Percentiles rank a stretch among this genome's conserved stretches.
Conservation (phyloP, 2,888 invertebrate species). For the Eupithecia insigniata region DNA sequence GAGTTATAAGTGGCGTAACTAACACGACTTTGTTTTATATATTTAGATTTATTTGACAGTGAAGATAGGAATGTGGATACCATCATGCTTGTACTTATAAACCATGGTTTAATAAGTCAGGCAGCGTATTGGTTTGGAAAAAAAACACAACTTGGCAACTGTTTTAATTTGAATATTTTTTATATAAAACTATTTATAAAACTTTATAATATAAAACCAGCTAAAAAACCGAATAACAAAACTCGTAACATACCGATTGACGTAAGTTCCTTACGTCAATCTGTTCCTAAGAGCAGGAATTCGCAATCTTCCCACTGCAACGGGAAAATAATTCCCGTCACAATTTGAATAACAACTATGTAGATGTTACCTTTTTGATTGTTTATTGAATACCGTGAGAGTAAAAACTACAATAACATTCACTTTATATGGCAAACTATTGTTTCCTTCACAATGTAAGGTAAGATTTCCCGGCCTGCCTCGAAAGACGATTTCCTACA, state of each 20-base stretch:
- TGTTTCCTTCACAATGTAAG: conserved; percentile 39
- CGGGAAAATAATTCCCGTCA: conserved; percentile 3
- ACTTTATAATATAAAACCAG: no score
- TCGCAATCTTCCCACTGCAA: conserved; percentile 13
- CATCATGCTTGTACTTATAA: no score
- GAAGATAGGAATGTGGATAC: no score
- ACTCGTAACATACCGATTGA: background rate
- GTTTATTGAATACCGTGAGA: conserved; percentile 44
- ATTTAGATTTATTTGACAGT: no score
- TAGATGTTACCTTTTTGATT: conserved; percentile 25
- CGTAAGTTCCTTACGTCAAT: background rate
- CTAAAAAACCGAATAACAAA: background rate
- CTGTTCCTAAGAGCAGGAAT: background rate
- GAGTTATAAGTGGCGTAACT: no score
- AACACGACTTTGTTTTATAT: no score
- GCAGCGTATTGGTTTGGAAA: no score
- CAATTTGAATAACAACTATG: conserved; percentile 21
- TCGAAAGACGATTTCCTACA: conserved; percentile 55
- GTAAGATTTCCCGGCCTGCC: conserved; percentile 46
- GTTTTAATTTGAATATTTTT: background rate
- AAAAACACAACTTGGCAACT: background rate
- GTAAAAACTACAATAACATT: conserved; percentile 38
- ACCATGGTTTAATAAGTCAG: no score
- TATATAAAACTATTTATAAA: no score
- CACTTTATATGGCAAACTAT: conserved; percentile 34